Evolutionary conservation across 2,888 invertebrate genomes (phyloP), one percentile per base, ranked within the genome.

Genomic region (Erebia epiphron): DNA sequence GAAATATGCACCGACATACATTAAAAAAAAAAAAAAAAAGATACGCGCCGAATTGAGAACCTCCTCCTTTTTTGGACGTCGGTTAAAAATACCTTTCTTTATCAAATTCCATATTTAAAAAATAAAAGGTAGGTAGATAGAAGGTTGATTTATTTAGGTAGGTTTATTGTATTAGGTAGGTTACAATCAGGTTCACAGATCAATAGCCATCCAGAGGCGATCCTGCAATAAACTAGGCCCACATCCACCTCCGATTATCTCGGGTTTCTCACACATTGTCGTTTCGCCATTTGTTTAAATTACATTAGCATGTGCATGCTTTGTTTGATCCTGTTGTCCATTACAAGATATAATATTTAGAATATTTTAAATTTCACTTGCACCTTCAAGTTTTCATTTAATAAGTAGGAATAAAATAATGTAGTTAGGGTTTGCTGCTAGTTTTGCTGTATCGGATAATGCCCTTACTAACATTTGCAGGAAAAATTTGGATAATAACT

Each of bases 271-370:
- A 91, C 91, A 91, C 91, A 89, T 88, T 88, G 90, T 90, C 87
- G 82, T 78, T 79, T 80, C 82, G 82, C 84, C 90, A 92, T 92
- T 92, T 92, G 91, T 90, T 92, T 91, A 90, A 91, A 91, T 91
- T 90, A 86, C 91, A 90, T 91, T 91, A 87, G 84, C 90, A 91
- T 91, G 91, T 90, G 88, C 86, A 86, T 86, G 85, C 82, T 84
- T 81, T 64, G 70, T 46, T 81, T 71, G 79, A 41, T 79, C 1
- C 2, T 46, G 69, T 61, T 1, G 0, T 4, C 71, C 77, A 85
- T 46, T 60, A 16, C 11, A 49, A 54, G 57, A 57, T 69, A 69
- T 54, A 21, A 62, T 21, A 7, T 46, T 21, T n/a, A 13, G 0
- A 21, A n/a, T n/a, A 16, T 7, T 2, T 16, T 9, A 1, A 43